phyloP scores from a whole-genome alignment of 2,797 vertebrate species.

The Sebastes trivittatus region DNA sequence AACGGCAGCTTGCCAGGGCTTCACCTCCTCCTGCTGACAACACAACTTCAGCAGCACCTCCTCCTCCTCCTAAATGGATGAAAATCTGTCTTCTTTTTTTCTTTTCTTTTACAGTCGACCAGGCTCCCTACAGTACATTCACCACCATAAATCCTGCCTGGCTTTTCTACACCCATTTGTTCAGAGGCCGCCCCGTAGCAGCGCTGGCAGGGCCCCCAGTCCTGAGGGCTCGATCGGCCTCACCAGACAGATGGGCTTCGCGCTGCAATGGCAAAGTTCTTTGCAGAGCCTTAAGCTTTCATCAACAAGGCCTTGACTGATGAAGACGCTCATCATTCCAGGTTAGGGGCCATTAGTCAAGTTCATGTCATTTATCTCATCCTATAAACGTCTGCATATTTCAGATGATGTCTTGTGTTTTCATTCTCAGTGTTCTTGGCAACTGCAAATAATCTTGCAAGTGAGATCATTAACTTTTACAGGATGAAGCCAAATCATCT shows the following conservation, averaged over 20 bases:
- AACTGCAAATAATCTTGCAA: slow-evolving; percentile 4
- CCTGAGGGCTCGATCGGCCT: slow-evolving; percentile 58
- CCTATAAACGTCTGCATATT: slow-evolving; percentile 28
- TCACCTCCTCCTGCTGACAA: slow-evolving; percentile 61
- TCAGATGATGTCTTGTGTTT: slow-evolving; percentile 20
- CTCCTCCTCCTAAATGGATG: slow-evolving; percentile 71
- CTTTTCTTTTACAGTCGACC: slow-evolving; percentile 63
- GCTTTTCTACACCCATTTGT: slow-evolving; percentile 59
- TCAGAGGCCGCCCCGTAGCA: slow-evolving; percentile 51
- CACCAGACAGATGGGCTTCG: slow-evolving; percentile 71
- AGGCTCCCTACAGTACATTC: slow-evolving; percentile 46
- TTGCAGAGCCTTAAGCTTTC: slow-evolving; percentile 71
- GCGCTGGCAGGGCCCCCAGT: slow-evolving; percentile 69
- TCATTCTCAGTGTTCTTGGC: slow-evolving; percentile 20
- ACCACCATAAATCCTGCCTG: slow-evolving; percentile 67
- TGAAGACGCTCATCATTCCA: slow-evolving; percentile 69
- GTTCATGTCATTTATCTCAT: slow-evolving; percentile 37
- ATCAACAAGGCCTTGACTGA: slow-evolving; percentile 73
- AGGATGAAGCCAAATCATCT: background rate
- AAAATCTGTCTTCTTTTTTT: slow-evolving; percentile 61
- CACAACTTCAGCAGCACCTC: slow-evolving; percentile 47
- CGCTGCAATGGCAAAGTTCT: slow-evolving; percentile 70
- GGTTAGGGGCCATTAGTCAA: slow-evolving; percentile 58
- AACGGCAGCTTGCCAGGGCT: slow-evolving; percentile 44
- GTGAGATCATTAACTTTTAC: slow-evolving; percentile 5